Conservation (phyloP, 2,797 vertebrate species). For the Galagoides demidoff region DNA sequence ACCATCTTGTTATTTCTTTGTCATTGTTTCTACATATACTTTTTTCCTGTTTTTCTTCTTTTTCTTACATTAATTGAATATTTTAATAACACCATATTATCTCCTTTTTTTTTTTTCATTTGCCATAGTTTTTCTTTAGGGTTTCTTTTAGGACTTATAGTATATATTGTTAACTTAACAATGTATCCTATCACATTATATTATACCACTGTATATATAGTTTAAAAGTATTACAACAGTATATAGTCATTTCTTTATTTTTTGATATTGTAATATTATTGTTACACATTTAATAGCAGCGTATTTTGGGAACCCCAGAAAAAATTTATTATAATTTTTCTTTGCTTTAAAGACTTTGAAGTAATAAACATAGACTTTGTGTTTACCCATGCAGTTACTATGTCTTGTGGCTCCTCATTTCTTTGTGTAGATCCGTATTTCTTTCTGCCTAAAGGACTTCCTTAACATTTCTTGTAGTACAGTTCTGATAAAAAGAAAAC, state of each 20-base stretch:
- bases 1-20: background rate
- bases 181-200: background rate
- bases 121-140: background rate
- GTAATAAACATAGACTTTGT: background rate
- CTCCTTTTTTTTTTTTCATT: background rate
- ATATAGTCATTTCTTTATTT: background rate
- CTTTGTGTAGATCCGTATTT: background rate
- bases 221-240: background rate
- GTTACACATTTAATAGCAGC: background rate
- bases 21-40: background rate
- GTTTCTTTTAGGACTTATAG: background rate
- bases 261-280: background rate
- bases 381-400: background rate
- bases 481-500: background rate
- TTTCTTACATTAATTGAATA: background rate
- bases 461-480: background rate
- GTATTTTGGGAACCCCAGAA: conserved; percentile 7
- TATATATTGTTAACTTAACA: background rate
- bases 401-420: background rate
- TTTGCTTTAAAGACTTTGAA: conserved; percentile 34
- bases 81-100: background rate
- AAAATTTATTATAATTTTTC: background rate
- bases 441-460: background rate
- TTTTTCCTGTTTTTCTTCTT: background rate
- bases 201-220: background rate